Evolutionary conservation across 2,797 vertebrate genomes (phyloP), one percentile per base, ranked within the genome.

Genomic region (Spheniscus humboldti): DNA sequence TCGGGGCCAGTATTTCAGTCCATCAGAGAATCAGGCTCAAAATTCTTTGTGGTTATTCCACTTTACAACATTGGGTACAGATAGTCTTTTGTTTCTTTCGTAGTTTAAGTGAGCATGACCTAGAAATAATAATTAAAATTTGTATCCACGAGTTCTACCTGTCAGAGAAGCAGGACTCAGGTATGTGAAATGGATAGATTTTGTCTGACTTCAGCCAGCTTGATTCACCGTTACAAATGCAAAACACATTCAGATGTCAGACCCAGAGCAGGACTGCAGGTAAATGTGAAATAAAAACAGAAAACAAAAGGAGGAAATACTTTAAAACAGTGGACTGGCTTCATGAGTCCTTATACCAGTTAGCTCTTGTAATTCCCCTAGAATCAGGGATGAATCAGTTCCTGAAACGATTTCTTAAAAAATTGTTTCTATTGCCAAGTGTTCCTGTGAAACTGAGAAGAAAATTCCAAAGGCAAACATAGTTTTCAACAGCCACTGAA

Each of bases 111-210:
- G 78, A 95, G 80, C 30, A 77, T 57, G 68, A 88, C 95, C 56
- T 94, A 94, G 74, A 97, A 97, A 95, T 82, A 93, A 81, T 89
- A 95, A 96, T 91, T 97, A 90, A 95, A 96, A 85, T 57, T 90
- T 97, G 76, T 73, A 66, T 90, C 74, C 55, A 3, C 2, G 31
- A 89, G 45, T 95, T 96, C 37, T 90, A 50, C 17, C 88, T 96
- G 80, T 95, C 91, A 96, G 69, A 90, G 76, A 87, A 89, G 63
- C 18, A 64, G 64, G 75, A 94, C n/a, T 86, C 71, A 60, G 67
- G 35, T 69, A 66, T 15, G 33, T 37, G 93, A 96, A 96, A 96
- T 28, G 18, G 60, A 94, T 68, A 78, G 79, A 78, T 88, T 84
- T 81, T 16, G 7, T 68, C 41, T 88, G 93, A 92, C 85, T 96